phyloP scores from a whole-genome alignment of 2,113 vertebrate genomes.

The Atrichornis clamosus region DNA sequence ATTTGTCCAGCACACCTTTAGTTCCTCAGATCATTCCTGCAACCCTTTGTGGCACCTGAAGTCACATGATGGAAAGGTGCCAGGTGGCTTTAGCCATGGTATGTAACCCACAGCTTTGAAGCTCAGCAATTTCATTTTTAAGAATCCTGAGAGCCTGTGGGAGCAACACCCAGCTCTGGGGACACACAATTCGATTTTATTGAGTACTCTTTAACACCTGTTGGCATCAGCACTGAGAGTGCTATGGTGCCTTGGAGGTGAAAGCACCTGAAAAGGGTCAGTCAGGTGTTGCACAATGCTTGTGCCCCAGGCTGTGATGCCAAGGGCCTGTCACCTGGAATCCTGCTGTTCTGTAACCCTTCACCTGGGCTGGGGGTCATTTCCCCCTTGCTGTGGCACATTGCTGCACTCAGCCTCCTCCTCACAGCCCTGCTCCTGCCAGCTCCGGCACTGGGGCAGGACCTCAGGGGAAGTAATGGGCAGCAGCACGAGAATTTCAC shows the following conservation, averaged over 20 bases:
- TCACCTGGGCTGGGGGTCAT: neutral
- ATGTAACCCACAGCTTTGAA: neutral
- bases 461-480: neutral
- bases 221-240: neutral
- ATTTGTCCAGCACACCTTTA: neutral
- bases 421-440: neutral
- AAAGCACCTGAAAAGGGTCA: neutral
- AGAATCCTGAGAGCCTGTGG: rapidly evolving
- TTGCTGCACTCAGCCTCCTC: neutral
- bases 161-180: neutral
- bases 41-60: neutral
- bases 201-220: neutral
- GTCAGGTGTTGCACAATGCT: neutral
- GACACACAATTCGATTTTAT: neutral
- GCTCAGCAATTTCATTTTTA: neutral
- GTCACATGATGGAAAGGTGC: rapidly evolving
- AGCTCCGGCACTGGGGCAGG: neutral
- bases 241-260: neutral
- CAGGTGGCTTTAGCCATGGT: neutral
- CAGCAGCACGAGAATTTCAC: neutral
- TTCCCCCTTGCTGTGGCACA: neutral
- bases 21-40: neutral
- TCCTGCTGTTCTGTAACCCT: neutral
- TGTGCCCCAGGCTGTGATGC: too few relatives aligned
- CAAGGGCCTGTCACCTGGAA: neutral